phyloP scores from a whole-genome alignment of 2,888 invertebrate species.

The Ectemnius continuus region DNA sequence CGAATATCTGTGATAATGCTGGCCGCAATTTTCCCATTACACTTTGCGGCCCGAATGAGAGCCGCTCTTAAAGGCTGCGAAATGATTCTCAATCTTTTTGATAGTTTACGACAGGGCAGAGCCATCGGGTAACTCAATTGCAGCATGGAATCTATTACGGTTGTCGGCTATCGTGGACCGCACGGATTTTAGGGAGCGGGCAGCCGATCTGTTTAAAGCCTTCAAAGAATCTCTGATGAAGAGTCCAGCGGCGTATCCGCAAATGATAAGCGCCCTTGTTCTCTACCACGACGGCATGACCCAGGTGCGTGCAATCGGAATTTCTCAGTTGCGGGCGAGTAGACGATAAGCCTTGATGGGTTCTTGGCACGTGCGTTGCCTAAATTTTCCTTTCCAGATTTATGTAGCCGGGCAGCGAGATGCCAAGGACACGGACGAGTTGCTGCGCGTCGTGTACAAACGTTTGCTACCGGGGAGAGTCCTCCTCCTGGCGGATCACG shows the following conservation, averaged over 20 bases:
- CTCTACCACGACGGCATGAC: slow-evolving; percentile 85
- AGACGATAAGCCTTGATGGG: slow-evolving; percentile 3
- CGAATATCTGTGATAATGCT: slow-evolving; percentile 18
- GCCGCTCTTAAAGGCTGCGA: no score
- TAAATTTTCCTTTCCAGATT: slow-evolving; percentile 79
- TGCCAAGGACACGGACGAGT: slow-evolving; percentile 83
- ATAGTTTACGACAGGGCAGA: slow-evolving; percentile 96
- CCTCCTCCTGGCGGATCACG: slow-evolving; percentile 83
- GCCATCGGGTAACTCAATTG: slow-evolving; percentile 94
- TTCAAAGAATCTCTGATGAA: slow-evolving; percentile 83
- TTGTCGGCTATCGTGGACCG: slow-evolving; percentile 86
- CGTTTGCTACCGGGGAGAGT: slow-evolving; percentile 85
- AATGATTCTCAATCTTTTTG: slow-evolving; percentile 1
- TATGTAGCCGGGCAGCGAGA: slow-evolving; percentile 83
- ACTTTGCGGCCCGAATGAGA: no score
- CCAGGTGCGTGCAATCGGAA: slow-evolving; percentile 80
- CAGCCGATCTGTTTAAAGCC: slow-evolving; percentile 81
- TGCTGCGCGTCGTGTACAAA: slow-evolving; percentile 83
- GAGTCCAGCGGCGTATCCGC: slow-evolving; percentile 86
- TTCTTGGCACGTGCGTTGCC: background rate
- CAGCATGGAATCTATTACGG: slow-evolving; percentile 89
- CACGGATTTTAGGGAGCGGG: slow-evolving; percentile 79
- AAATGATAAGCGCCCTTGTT: slow-evolving; percentile 87
- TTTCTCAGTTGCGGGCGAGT: background rate
- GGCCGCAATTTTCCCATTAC: slow-evolving; percentile 16